These are phyloP conservation scores for human (Homo sapiens) DNA, from an alignment of 2,113 vertebrate species.

Conservation along the genomic window DNA sequence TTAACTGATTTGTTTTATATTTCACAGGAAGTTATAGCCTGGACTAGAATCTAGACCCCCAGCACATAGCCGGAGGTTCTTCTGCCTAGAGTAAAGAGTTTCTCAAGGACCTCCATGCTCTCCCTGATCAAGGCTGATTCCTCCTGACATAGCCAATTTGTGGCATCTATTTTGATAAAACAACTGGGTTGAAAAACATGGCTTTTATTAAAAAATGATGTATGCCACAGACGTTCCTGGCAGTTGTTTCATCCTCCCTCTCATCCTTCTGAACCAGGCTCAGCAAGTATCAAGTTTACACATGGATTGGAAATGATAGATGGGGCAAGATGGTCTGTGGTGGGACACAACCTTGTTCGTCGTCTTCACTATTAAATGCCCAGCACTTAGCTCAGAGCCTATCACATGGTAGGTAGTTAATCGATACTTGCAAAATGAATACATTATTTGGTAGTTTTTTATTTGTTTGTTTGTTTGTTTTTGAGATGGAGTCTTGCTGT, in stretches of 20 bases:
- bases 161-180: conserved; percentile 37
- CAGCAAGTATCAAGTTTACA: neutral
- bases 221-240: neutral
- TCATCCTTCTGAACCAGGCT: neutral
- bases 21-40: neutral
- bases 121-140: neutral
- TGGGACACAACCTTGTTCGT: neutral
- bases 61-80: neutral
- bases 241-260: neutral
- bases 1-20: neutral
- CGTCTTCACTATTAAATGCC: neutral
- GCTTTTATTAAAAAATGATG: neutral
- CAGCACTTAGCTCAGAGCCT: neutral
- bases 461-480: neutral
- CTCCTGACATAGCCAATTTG: neutral
- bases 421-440: conserved; percentile 8
- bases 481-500: no score
- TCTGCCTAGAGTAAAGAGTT: neutral
- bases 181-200: neutral
- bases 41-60: neutral
- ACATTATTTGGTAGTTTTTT: neutral
- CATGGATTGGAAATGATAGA: neutral
- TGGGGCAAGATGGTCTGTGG: neutral
- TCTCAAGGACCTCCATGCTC: neutral
- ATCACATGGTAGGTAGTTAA: neutral